phyloP scores from a whole-genome alignment of 1,140 invertebrate species.

The Gonioctena quinquepunctata region DNA sequence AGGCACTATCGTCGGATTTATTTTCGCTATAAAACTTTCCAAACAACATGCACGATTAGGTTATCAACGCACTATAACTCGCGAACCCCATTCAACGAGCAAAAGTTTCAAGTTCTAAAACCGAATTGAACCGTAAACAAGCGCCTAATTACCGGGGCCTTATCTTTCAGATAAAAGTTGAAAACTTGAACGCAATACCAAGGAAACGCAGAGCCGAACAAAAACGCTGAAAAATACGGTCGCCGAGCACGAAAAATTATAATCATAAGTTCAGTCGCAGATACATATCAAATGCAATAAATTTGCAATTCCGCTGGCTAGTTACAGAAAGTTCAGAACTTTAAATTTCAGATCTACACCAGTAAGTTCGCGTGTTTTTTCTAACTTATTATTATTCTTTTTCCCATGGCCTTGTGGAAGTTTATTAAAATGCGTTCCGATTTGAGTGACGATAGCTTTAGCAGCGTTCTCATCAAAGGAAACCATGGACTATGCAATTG shows the following conservation, averaged over 20 bases:
- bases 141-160: not conserved
- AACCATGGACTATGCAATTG: slow-evolving; percentile 10
- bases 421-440: slow-evolving; percentile 33
- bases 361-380: slow-evolving; percentile 31
- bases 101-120: not conserved
- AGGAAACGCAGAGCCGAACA: not conserved
- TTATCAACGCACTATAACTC: not conserved
- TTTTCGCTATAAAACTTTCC: not conserved
- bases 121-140: not conserved
- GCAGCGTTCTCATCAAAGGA: slow-evolving; percentile 8
- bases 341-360: slow-evolving; percentile 34
- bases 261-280: slow-evolving; percentile 43
- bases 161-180: not conserved
- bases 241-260: slow-evolving; percentile 41
- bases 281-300: slow-evolving; percentile 47
- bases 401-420: slow-evolving; percentile 37
- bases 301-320: slow-evolving; percentile 42
- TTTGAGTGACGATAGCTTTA: slow-evolving; percentile 13
- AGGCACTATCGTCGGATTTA: not conserved
- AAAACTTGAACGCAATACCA: not conserved
- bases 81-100: not conserved
- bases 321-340: slow-evolving; percentile 33
- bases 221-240: slow-evolving; percentile 22
- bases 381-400: slow-evolving; percentile 39
- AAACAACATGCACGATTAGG: not conserved